Base-by-base conservation (phyloP, 2,888 invertebrate species). In the Keiferia lycopersicella region DNA sequence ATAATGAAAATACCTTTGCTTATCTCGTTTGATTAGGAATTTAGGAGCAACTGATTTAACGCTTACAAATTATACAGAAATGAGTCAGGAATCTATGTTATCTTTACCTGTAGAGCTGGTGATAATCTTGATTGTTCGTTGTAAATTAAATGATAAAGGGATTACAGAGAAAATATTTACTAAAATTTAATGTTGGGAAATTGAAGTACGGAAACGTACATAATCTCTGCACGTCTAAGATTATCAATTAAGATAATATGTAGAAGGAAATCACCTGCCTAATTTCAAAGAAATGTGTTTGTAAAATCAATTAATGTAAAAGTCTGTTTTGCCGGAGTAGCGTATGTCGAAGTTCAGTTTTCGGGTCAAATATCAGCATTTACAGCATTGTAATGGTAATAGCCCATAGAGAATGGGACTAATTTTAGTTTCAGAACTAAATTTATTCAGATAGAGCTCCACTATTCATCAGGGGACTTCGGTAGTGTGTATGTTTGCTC, bases 41-140 rank as follows among this genome's bases (percentile, higher is more conserved):
- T 18, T 50, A 50, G n/a, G 10, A 50, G 26, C 20, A 50, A 18
- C 20, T 20, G 18, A 18, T 50, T 45, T 45, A 0, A 16, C n/a
- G 45, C n/a, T 10, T 16, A 11, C n/a, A 45, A 45, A 45, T 45
- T 45, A 45, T 45, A 45, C n/a, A 8, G 16, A n/a, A 16, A 45
- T 45, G 45, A 45, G 7, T 45, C 7, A 45, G 16, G 45, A n/a
- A 45, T 45, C 4, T 16, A 45, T 4, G n/a, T 45, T 45, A 45
- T 45, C 14, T 3, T 45, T 45, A 45, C 3, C n/a, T 6, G 16
- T 45, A 45, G 4, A 45, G 45, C 45, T 45, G 45, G 2, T 45
- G 45, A 45, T 45, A 45, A 45, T 45, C n/a, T 45, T 45, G n/a
- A 45, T 45, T 45, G 16, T 45, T 45, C 16, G 45, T 45, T 41